These are phyloP conservation scores for Panulirus ornatus DNA, from an alignment of 1,140 invertebrate genomes.

Conservation along the genomic window DNA sequence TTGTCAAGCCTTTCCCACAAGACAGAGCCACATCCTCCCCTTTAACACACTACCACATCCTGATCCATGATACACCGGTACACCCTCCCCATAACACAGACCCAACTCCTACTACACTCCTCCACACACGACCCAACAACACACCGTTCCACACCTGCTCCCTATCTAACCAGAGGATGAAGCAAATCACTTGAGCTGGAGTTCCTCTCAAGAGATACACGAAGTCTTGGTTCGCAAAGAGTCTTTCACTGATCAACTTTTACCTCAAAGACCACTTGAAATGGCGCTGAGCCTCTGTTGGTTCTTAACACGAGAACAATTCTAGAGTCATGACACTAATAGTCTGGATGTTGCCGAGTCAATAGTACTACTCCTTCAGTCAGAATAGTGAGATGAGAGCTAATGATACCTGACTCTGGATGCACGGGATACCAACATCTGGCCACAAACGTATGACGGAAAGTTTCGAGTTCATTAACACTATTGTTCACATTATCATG, in stretches of 20 bases:
- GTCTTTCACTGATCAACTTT: too few species aligned
- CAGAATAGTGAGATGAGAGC: not conserved
- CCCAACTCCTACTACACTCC: too few species aligned
- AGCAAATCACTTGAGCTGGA: too few species aligned
- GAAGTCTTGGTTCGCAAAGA: not conserved
- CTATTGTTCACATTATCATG: not conserved
- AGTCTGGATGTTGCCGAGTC: not conserved
- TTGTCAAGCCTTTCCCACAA: not conserved
- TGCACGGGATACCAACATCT: not conserved
- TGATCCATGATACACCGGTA: too few species aligned
- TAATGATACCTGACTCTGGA: not conserved
- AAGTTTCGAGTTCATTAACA: conserved; percentile 3
- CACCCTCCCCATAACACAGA: too few species aligned
- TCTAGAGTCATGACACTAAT: not conserved
- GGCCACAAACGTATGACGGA: not conserved
- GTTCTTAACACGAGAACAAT: not conserved
- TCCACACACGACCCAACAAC: too few species aligned
- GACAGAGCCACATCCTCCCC: not conserved
- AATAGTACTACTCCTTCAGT: not conserved
- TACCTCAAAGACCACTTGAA: not conserved
- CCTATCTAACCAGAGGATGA: too few species aligned
- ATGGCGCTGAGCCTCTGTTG: not conserved
- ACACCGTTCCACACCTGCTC: too few species aligned
- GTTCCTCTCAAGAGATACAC: not conserved
- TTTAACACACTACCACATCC: not conserved